These are phyloP conservation scores for Isurus oxyrinchus DNA, from an alignment of 2,113 vertebrate genomes.

Conservation along the genomic window DNA sequence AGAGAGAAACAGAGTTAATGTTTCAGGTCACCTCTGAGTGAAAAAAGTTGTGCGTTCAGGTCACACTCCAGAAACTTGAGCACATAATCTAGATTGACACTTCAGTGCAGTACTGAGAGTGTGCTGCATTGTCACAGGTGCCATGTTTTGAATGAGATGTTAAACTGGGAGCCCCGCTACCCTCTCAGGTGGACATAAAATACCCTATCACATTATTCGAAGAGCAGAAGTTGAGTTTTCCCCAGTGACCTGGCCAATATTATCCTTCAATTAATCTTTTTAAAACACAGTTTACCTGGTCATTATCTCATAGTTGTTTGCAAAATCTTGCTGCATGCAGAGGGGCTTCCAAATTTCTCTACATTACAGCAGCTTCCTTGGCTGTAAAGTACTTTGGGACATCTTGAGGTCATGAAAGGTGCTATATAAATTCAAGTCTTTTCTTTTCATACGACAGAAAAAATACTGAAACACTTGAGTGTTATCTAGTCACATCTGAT, in stretches of 20 bases:
- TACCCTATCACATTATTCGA: background rate
- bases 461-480: no score
- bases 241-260: background rate
- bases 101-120: background rate
- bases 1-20: background rate
- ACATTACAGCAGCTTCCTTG: background rate
- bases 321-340: background rate
- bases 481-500: background rate
- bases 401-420: background rate
- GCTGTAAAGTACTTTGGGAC: background rate
- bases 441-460: background rate
- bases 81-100: background rate
- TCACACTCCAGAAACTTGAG: no score
- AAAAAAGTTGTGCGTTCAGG: background rate
- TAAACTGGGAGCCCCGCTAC: no score
- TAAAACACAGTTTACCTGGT: background rate
- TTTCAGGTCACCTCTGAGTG: background rate
- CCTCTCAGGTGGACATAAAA: no score
- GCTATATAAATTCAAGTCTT: background rate
- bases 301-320: background rate
- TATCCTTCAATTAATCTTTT: background rate
- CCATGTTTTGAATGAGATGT: background rate
- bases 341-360: background rate
- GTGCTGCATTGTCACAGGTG: background rate
- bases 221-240: background rate